These are phyloP conservation scores for Acleris emargana DNA, from an alignment of 2,888 invertebrate species.

Conservation along the genomic window DNA sequence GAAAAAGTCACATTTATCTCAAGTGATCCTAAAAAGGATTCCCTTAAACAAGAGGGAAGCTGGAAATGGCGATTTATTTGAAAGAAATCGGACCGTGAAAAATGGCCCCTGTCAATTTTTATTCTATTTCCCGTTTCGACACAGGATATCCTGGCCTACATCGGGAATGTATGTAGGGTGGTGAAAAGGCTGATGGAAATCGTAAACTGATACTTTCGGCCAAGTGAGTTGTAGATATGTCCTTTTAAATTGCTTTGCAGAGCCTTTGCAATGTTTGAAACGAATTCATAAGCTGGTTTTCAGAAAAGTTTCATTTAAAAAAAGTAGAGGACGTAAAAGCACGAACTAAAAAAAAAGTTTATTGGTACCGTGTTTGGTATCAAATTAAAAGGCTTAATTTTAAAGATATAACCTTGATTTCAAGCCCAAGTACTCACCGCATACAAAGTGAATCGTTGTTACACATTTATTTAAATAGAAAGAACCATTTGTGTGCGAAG, in stretches of 20 bases:
- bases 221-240: neutral
- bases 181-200: constrained; percentile 25
- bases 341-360: too few species aligned
- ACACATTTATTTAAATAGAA: neutral
- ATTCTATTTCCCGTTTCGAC: constrained; percentile 33
- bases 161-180: neutral
- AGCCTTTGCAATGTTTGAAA: neutral
- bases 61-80: constrained; percentile 24
- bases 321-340: too few species aligned
- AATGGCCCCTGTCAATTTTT: constrained; percentile 34
- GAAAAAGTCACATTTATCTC: constrained; percentile 7
- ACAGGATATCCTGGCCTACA: constrained; percentile 24
- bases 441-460: too few species aligned
- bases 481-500: constrained; percentile 24
- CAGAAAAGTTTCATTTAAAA: too few species aligned
- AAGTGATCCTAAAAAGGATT: constrained; percentile 11
- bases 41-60: constrained; percentile 10
- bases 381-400: too few species aligned
- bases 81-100: constrained; percentile 26
- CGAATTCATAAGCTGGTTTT: too few species aligned
- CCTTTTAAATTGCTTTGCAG: neutral
- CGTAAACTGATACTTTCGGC: constrained; percentile 20
- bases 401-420: too few species aligned
- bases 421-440: too few species aligned
- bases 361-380: too few species aligned